A percentile compares a stretch with the other conserved stretches of the same genome.
Conservation (phyloP, 2,888 invertebrate species). For the Drosophila mimica region DNA sequence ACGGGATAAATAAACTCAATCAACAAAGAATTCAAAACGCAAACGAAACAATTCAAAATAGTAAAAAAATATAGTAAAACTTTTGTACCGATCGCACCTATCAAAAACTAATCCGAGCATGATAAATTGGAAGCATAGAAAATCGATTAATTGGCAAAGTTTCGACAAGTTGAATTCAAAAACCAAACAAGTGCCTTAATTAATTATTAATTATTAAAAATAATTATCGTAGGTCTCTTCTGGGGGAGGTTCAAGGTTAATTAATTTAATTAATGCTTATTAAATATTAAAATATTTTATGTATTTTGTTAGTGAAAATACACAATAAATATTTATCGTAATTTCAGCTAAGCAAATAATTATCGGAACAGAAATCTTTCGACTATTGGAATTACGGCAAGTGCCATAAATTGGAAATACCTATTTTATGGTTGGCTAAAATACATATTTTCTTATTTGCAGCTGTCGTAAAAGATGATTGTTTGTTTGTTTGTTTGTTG, state of each 20-base stretch:
- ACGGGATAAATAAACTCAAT: neutral
- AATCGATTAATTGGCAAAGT: neutral
- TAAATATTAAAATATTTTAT: no score
- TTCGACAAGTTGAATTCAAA: neutral
- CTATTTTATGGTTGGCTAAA: neutral
- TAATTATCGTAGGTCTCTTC: neutral
- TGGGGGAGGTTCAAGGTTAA: neutral
- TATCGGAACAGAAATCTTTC: neutral
- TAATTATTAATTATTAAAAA: no score
- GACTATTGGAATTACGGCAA: neutral
- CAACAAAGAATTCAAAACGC: neutral
- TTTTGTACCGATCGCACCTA: neutral
- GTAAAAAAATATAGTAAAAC: neutral
- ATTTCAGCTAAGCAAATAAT: no score
- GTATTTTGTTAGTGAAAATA: neutral
- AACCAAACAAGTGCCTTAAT: neutral
- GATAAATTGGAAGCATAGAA: neutral
- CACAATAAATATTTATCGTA: neutral
- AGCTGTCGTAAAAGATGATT: constrained; percentile 12
- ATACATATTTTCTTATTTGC: neutral
- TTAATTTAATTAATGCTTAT: neutral
- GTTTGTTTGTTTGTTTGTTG: neutral
- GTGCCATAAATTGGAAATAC: neutral
- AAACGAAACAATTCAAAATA: neutral
- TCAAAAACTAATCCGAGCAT: neutral